Percentiles rank a stretch among this genome's conserved stretches.
phyloP scores from a whole-genome alignment of 2,888 invertebrate genomes.

The Silvanus unidentatus region DNA sequence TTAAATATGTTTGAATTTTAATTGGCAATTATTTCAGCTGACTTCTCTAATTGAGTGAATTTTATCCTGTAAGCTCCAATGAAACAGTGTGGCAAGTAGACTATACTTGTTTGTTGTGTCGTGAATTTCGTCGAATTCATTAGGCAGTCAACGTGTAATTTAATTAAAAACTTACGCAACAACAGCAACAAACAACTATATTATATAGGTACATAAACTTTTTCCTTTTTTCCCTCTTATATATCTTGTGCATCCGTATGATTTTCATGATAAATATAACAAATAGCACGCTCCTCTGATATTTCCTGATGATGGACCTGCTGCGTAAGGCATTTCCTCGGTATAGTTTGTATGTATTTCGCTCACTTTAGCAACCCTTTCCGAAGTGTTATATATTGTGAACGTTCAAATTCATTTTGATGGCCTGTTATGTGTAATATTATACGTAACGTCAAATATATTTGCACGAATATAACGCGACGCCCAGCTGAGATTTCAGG shows the following conservation, averaged over 20 bases:
- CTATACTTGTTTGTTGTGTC: constrained; percentile 13
- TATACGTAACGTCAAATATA: constrained; percentile 5
- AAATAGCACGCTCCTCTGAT: no score
- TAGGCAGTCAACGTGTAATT: constrained; percentile 21
- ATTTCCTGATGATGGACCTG: no score
- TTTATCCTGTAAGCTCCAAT: constrained; percentile 28
- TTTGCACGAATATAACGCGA: background rate
- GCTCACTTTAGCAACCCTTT: background rate
- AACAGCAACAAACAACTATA: constrained; percentile 8
- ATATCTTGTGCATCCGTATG: no score
- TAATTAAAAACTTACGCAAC: constrained; percentile 20
- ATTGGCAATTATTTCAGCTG: constrained; percentile 40
- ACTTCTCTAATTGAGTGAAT: constrained; percentile 36
- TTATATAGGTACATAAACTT: no score
- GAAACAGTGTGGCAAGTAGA: constrained; percentile 15
- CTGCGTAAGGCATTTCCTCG: no score
- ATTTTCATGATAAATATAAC: no score
- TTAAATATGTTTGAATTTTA: constrained; percentile 29
- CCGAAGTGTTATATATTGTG: background rate
- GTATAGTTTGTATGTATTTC: no score
- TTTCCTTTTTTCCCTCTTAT: no score
- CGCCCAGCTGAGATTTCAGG: constrained; percentile 7
- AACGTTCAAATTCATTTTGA: constrained; percentile 2
- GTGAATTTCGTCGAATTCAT: constrained; percentile 22
- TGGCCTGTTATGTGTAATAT: constrained; percentile 1